Base-by-base conservation (phyloP, 2,888 invertebrate species). In the Rhogogaster chlorosoma region DNA sequence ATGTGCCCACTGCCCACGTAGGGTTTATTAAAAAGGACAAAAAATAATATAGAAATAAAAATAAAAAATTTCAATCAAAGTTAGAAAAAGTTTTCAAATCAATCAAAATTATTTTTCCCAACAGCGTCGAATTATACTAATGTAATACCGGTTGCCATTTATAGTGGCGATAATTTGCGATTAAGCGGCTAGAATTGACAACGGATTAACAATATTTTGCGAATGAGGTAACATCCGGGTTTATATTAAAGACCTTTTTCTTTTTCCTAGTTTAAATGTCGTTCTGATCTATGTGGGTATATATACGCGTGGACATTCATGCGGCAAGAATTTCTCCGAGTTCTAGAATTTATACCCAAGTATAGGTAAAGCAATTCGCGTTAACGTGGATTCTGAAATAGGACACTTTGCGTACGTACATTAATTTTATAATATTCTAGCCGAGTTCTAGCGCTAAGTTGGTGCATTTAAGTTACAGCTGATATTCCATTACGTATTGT, bases 401-500 rank as follows among this genome's bases (percentile, higher is more conserved):
- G 71, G 71, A 73, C 71, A 73, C 42, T 73, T 73, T 38, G 38
- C 42, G n/a, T 67, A 29, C 9, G 7, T 26, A 38, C 73, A 73
- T 49, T 77, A 77, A 53, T 77, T 73, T 73, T 42, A 38, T 42
- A 73, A 73, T 42, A 42, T 73, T 38, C 18, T 73, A 42, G 22
- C 38, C 38, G 42, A 73, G 42, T 73, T 73, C 0, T 38, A 73
- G 42, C n/a, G 71, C 71, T 18, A 38, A 73, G 9, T 9, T 70
- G 18, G 10, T 22, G 22, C 22, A 32, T 6, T 32, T 29, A 29
- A 26, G 29, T 12, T n/a, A 73, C n/a, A 73, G 38, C 38, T 73
- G 18, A 67, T 67, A 73, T 73, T 42, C 42, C 71, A 73, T 73
- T 42, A 73, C 67, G 42, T 73, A 73, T 73, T 42, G 71, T 73